phyloP scores from a whole-genome alignment of 2,797 vertebrate genomes.

The Balearica regulorum region DNA sequence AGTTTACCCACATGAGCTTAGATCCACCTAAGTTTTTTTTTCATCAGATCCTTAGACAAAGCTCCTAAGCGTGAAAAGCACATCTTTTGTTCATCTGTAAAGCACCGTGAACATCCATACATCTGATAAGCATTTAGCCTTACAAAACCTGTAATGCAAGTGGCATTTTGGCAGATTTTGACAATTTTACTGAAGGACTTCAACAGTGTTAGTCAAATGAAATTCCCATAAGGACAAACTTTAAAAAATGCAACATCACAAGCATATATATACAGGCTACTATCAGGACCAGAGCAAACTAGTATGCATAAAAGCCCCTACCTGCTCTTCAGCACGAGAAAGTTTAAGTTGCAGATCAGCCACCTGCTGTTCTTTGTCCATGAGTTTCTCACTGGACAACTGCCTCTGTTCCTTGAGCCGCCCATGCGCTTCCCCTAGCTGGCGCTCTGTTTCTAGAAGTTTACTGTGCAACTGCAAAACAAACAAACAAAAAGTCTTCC shows the following conservation, averaged over 20 bases:
- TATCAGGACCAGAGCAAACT: not conserved
- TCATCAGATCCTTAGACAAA: not conserved
- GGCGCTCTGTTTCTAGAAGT: constrained; percentile 92
- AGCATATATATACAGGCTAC: not conserved
- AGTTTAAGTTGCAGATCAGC: constrained; percentile 93
- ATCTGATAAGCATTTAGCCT: not conserved
- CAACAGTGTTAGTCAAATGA: not conserved
- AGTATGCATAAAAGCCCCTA: constrained; percentile 45
- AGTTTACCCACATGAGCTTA: not conserved
- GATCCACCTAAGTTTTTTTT: not conserved
- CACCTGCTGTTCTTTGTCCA: constrained; percentile 94
- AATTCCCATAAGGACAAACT: not conserved
- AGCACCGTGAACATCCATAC: not conserved
- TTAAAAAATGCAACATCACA: not conserved
- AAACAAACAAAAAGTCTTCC: not conserved
- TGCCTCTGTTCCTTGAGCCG: constrained; percentile 96
- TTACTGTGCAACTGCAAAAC: constrained; percentile 87
- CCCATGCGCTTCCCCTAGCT: constrained; percentile 92
- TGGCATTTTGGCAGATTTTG: not conserved
- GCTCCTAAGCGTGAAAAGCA: not conserved
- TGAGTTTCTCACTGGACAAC: constrained; percentile 94
- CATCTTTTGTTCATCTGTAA: not conserved
- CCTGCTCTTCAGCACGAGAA: constrained; percentile 93
- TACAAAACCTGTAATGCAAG: not conserved
- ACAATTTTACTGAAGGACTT: not conserved